Evolutionary conservation across 2,888 invertebrate genomes (phyloP).

Genomic region (Zonitis immaculata): DNA sequence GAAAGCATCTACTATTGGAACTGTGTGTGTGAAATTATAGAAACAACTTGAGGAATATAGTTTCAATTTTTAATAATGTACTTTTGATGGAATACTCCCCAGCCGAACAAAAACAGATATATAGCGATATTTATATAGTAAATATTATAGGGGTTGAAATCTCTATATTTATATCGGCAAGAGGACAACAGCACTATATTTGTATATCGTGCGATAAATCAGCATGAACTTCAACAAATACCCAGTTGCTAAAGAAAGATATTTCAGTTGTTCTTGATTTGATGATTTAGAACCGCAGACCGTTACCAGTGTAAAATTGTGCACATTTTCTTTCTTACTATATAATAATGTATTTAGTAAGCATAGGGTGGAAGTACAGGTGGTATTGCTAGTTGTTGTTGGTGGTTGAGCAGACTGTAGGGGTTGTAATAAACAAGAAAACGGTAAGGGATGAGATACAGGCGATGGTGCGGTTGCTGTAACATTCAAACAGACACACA

Average conservation of each 20-base stretch:
- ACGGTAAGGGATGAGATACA: constrained; percentile 23
- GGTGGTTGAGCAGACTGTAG: constrained; percentile 26
- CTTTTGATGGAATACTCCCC: background rate
- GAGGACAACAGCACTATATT: background rate
- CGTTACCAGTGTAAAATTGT: constrained; percentile 9
- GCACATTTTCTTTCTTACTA: constrained; percentile 17
- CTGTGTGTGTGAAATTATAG: background rate
- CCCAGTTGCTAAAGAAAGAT: background rate
- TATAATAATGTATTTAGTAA: constrained; percentile 28
- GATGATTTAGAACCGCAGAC: constrained; percentile 14
- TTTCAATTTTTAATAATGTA: background rate
- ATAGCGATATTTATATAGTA: background rate
- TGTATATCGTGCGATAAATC: background rate
- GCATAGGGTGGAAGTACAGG: constrained; percentile 17
- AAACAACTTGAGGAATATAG: background rate
- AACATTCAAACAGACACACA: constrained; percentile 43
- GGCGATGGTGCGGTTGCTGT: constrained; percentile 35
- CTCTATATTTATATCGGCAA: background rate
- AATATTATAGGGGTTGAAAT: background rate
- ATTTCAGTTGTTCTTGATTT: constrained; percentile 8
- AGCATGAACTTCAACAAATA: background rate
- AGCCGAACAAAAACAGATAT: background rate
- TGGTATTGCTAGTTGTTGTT: constrained; percentile 7
- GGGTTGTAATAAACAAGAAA: constrained; percentile 32
- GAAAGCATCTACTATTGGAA: background rate